Evolutionary conservation across 2,888 invertebrate species (phyloP), one percentile per base, ranked within the genome.

Genomic region (Epistrophe grossulariae): DNA sequence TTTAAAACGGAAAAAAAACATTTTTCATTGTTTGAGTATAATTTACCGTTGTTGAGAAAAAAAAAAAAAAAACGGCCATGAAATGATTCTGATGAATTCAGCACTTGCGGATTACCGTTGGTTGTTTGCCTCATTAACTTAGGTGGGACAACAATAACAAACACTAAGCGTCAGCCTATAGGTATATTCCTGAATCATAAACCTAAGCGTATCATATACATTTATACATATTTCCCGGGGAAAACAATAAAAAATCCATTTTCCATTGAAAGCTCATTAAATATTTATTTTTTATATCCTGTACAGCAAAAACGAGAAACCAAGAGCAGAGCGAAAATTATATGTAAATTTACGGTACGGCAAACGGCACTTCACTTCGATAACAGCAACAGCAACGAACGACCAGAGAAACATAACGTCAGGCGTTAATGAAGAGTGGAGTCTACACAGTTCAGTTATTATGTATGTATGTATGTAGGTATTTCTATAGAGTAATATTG

Each of bases 241-340:
- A 55, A 55, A 79, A 79, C 72, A 79, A 79, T 79, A 52, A 48
- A 72, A 72, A 64, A 38, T 62, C 55, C 71, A 79, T 79, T 79
- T 45, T 24, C 55, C 45, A 72, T 72, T 64, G 35, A 72, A 72
- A 78, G 78, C 60, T 78, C 70, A 70, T 78, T 78, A 78, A 78
- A 78, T 70, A 70, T 78, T 70, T 60, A 78, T 70, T 55, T 70
- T 40, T 55, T 62, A 28, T 70, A 50, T 70, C 48, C 24, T 60
- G 19, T 38, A 28, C 19, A 11, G 13, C 7, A 38, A 19, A 52
- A 68, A 35, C 59, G 17, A 38, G 38, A 38, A 38, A 59, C 38
- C 35, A 38, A 38, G n/a, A 45, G 64, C 38, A 70, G 43, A 55
- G 7, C 8, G 28, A 55, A 70, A 35, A 55, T 55, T 38, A 7